Percentiles rank a stretch among this genome's conserved stretches.
Evolutionary conservation across 1,140 invertebrate species (phyloP).

Genomic region (Ceratosolen fusciceps): DNA sequence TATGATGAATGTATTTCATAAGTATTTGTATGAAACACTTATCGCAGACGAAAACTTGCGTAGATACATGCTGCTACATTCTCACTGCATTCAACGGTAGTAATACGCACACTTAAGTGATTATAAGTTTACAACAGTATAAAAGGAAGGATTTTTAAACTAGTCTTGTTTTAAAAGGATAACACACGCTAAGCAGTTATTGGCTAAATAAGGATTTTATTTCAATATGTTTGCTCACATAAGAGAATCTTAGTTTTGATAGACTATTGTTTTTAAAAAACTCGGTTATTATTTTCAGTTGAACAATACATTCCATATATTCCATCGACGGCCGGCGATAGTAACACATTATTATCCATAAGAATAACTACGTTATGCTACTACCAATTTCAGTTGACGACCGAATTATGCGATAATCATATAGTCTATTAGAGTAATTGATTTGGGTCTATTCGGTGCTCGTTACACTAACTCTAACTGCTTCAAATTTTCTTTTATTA

Average conservation of each 20-base stretch:
- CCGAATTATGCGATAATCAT: slow-evolving; percentile 19
- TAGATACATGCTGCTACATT: too few relatives aligned
- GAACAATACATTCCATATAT: neutral
- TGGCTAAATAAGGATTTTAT: neutral
- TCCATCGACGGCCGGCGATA: neutral
- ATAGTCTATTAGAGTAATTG: slow-evolving; percentile 19
- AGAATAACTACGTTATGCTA: neutral
- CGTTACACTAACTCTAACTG: neutral
- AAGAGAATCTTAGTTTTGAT: too few relatives aligned
- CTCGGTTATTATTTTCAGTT: neutral
- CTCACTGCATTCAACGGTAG: neutral
- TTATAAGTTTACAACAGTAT: slow-evolving; percentile 19
- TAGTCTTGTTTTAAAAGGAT: slow-evolving; percentile 4
- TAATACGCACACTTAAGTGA: slow-evolving; percentile 26
- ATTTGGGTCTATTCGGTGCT: neutral
- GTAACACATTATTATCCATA: slow-evolving; percentile 8
- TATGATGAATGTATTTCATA: too few relatives aligned
- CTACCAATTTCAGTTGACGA: slow-evolving; percentile 19
- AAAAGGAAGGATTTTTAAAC: slow-evolving; percentile 22
- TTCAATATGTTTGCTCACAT: neutral
- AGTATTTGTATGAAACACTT: too few relatives aligned
- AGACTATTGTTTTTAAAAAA: neutral
- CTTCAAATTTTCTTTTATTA: neutral
- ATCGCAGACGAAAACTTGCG: too few relatives aligned
- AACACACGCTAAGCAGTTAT: neutral